A percentile compares a stretch with the other conserved stretches of the same genome.
These are phyloP conservation scores for Poecilia velifera DNA, from an alignment of 2,797 vertebrate species.

Conservation along the genomic window DNA sequence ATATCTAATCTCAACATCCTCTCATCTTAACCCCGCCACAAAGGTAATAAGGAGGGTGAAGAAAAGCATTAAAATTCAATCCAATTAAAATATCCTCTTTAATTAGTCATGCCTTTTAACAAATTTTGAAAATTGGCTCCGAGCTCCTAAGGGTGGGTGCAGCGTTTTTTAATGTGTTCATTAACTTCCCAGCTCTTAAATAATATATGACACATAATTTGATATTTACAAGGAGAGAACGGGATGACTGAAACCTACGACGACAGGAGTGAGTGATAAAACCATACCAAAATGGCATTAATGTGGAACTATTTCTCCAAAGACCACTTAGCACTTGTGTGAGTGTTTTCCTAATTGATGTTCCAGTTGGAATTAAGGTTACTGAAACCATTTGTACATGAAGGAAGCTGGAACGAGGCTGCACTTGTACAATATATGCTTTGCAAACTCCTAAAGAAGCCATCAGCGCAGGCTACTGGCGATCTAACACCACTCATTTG, in stretches of 20 bases:
- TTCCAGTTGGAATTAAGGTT: constrained; percentile 59
- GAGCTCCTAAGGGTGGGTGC: constrained; percentile 81
- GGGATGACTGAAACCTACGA: constrained; percentile 39
- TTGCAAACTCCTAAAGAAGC: constrained; percentile 52
- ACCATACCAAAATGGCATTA: constrained; percentile 52
- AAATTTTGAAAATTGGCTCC: constrained; percentile 86
- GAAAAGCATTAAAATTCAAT: constrained; percentile 86
- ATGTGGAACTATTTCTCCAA: constrained; percentile 55
- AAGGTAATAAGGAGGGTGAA: constrained; percentile 80
- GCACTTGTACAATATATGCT: constrained; percentile 16
- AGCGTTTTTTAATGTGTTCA: constrained; percentile 79
- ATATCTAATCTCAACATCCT: constrained; percentile 86
- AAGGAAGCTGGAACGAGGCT: constrained; percentile 32
- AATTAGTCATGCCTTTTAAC: constrained; percentile 89
- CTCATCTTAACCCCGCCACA: constrained; percentile 85
- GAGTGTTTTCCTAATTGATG: constrained; percentile 71
- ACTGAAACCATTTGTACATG: constrained; percentile 46
- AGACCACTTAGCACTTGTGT: constrained; percentile 71
- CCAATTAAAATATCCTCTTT: constrained; percentile 86
- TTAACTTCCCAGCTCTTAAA: constrained; percentile 82
- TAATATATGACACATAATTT: constrained; percentile 81
- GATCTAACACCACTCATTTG: constrained; percentile 75
- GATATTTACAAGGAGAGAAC: constrained; percentile 73
- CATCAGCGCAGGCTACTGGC: constrained; percentile 55
- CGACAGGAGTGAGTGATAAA: constrained; percentile 63